Evolutionary conservation across 2,113 vertebrate genomes (phyloP).

Genomic region (Percina caprodes): DNA sequence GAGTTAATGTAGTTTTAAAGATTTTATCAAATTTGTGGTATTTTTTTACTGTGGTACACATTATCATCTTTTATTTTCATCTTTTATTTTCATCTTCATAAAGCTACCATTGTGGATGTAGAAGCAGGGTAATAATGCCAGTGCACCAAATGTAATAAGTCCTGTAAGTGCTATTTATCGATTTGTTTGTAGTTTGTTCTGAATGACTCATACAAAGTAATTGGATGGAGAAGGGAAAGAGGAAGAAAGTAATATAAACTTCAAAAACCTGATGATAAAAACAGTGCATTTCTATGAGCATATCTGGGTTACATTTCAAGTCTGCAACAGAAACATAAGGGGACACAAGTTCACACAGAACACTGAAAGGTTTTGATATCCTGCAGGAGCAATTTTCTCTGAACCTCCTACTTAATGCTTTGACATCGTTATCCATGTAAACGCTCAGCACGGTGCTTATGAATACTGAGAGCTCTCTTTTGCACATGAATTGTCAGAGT

Average conservation of each 20-base stretch:
- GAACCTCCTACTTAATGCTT: slow-evolving; percentile 81
- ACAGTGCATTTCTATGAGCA: slow-evolving; percentile 9
- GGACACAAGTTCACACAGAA: slow-evolving; percentile 42
- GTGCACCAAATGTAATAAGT: not conserved
- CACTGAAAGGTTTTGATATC: slow-evolving; percentile 70
- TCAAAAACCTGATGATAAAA: not conserved
- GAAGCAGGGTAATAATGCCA: not conserved
- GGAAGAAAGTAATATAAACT: not conserved
- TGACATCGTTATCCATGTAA: slow-evolving; percentile 75
- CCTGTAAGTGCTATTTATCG: not conserved
- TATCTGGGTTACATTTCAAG: slow-evolving; percentile 31
- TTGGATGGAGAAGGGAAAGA: not conserved
- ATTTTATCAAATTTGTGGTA: not conserved
- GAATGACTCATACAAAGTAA: slow-evolving; percentile 13
- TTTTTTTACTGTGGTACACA: not conserved
- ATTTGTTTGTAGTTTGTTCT: not conserved
- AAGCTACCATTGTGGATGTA: not conserved
- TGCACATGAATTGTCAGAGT: slow-evolving; percentile 71
- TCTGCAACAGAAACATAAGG: slow-evolving; percentile 34
- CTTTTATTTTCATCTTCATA: not conserved
- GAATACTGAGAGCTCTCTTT: slow-evolving; percentile 72
- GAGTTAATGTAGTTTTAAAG: not conserved
- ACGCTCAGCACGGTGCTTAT: slow-evolving; percentile 59
- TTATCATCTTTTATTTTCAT: not conserved
- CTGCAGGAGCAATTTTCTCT: slow-evolving; percentile 66